Percentiles rank a stretch among this genome's conserved stretches.
These are phyloP conservation scores for Dicaeum eximium DNA, from an alignment of 2,113 vertebrate species.

Conservation along the genomic window DNA sequence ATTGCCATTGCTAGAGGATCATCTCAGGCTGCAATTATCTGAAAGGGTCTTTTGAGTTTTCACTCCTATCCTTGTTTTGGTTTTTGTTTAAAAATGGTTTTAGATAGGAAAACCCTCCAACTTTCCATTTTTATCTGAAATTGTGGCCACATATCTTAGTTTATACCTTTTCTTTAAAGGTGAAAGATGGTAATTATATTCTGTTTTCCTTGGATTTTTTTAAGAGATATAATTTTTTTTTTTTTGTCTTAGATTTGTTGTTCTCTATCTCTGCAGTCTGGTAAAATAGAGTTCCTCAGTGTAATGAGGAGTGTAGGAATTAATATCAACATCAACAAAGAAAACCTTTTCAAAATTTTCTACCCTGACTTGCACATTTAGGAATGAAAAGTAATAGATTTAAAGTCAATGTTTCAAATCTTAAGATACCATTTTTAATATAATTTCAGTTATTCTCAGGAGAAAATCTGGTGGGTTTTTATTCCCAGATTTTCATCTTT, in stretches of 20 bases:
- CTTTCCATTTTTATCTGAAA: neutral
- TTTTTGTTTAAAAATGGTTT: neutral
- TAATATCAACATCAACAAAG: neutral
- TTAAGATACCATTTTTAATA: neutral
- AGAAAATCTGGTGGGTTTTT: neutral
- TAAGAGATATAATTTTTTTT: neutral
- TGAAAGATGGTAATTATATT: neutral
- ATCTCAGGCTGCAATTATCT: neutral
- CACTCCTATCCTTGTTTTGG: neutral
- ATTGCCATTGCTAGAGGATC: neutral
- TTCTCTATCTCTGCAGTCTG: neutral
- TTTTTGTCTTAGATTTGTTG: neutral
- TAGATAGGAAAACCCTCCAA: neutral
- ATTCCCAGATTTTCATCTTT: neutral
- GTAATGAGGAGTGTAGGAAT: neutral
- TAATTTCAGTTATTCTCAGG: neutral
- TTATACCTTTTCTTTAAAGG: neutral
- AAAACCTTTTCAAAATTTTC: neutral
- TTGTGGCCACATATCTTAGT: neutral
- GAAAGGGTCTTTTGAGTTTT: neutral
- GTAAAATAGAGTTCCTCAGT: neutral
- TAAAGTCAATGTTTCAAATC: neutral
- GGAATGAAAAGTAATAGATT: neutral
- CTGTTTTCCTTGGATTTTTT: neutral
- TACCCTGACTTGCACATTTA: neutral